These are phyloP conservation scores for Drosophila sp. DNA, from an alignment of 1,140 invertebrate genomes.

Conservation along the genomic window DNA sequence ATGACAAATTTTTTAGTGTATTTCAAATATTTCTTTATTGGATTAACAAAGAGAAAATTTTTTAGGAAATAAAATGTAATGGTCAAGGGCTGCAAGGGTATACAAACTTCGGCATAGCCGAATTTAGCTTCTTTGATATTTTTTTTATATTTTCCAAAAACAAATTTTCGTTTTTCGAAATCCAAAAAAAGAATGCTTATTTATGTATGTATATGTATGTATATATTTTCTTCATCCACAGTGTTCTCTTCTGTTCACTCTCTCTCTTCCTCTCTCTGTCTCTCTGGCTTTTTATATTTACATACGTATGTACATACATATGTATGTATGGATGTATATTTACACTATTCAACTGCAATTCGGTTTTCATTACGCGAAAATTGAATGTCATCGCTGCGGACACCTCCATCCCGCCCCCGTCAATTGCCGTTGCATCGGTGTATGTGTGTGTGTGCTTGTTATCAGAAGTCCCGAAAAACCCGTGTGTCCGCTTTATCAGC, in stretches of 20 bases:
- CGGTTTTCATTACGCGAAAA: not conserved
- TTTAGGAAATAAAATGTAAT: no score
- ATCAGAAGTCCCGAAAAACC: constrained; percentile 17
- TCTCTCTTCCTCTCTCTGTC: not conserved
- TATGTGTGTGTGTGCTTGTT: constrained; percentile 9
- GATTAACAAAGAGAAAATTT: no score
- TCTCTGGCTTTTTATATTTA: not conserved
- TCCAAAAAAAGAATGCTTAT: constrained; percentile 11
- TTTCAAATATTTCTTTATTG: no score
- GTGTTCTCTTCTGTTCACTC: not conserved
- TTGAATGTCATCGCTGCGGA: constrained; percentile 6
- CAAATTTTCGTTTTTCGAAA: not conserved
- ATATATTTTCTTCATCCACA: constrained; percentile 7
- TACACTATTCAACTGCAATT: constrained; percentile 9
- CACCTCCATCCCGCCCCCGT: not conserved
- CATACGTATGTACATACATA: no score
- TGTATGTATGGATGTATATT: not conserved
- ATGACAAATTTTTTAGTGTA: no score
- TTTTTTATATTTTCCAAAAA: constrained; percentile 1
- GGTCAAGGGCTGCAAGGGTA: no score
- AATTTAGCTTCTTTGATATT: no score
- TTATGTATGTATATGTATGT: not conserved
- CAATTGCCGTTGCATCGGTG: not conserved
- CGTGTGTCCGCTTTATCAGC: constrained; percentile 49
- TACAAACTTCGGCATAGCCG: no score